Evolutionary conservation across 1,140 invertebrate species (phyloP).

Genomic region (Eulimnadia texana): DNA sequence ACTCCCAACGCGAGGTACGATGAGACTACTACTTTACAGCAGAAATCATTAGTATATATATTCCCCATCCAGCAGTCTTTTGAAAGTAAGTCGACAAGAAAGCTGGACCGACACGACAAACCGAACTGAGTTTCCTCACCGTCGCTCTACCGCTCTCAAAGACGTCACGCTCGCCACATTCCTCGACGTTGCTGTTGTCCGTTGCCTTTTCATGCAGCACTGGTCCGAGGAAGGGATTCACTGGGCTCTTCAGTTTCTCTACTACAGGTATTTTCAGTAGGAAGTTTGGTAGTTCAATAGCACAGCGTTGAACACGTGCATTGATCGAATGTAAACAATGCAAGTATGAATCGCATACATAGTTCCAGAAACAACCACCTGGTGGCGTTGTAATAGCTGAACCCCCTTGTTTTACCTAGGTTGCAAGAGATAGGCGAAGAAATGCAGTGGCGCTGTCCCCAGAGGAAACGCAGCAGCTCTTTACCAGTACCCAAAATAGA

Average conservation of each 20-base stretch:
- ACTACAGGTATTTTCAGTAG: conserved; percentile 65
- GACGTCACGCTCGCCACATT: conserved; percentile 19
- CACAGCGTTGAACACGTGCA: no score
- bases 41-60: no score
- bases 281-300: no score
- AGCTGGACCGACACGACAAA: neutral
- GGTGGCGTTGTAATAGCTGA: neutral
- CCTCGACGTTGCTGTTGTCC: conserved; percentile 84
- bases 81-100: neutral
- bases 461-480: conserved; percentile 68
- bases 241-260: conserved; percentile 90
- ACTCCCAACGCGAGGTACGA: neutral
- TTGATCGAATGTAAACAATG: neutral
- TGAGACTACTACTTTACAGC: no score
- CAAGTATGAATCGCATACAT: neutral
- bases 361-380: neutral
- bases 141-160: conserved; percentile 16
- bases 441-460: conserved; percentile 51
- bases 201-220: conserved; percentile 90
- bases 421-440: conserved; percentile 59
- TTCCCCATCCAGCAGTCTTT: no score
- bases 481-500: conserved; percentile 70
- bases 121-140: conserved; percentile 15
- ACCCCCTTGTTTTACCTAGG: conserved; percentile 30
- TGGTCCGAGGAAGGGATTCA: conserved; percentile 96